Conservation (phyloP, 1,140 invertebrate species). For the Hypsibius dujardini region DNA sequence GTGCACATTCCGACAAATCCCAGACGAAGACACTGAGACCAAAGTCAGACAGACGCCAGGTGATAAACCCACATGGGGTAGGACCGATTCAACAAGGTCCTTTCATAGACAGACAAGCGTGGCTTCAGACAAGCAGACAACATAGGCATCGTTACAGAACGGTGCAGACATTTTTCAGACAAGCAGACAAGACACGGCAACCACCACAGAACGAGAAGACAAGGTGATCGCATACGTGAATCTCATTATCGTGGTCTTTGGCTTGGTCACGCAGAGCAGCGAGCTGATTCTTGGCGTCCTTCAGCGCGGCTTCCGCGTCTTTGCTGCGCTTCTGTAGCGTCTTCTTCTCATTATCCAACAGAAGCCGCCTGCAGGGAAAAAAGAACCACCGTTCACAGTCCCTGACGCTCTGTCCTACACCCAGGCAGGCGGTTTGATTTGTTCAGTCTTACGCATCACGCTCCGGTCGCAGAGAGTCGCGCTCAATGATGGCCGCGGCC, state of each 20-base stretch:
- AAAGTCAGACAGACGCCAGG: no score
- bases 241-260: not conserved
- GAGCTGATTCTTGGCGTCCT: conserved; percentile 1
- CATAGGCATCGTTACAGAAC: no score
- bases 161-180: no score
- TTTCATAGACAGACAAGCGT: no score
- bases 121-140: no score
- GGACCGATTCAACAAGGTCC: no score
- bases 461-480: conserved; percentile 18
- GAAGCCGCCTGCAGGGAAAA: not conserved
- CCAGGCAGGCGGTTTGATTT: not conserved
- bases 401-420: not conserved
- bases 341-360: conserved; percentile 46
- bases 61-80: no score
- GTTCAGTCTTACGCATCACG: not conserved
- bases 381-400: not conserved
- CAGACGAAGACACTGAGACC: no score
- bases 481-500: conserved; percentile 33
- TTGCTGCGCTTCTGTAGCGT: conserved; percentile 31
- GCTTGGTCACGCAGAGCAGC: not conserved
- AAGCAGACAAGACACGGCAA: no score
- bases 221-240: not conserved
- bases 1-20: no score
- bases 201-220: no score
- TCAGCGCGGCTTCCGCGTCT: conserved; percentile 45